Evolutionary conservation across 2,888 invertebrate species (phyloP), one percentile per base, ranked within the genome.

Genomic region (Mesorhabditis spiculigera): DNA sequence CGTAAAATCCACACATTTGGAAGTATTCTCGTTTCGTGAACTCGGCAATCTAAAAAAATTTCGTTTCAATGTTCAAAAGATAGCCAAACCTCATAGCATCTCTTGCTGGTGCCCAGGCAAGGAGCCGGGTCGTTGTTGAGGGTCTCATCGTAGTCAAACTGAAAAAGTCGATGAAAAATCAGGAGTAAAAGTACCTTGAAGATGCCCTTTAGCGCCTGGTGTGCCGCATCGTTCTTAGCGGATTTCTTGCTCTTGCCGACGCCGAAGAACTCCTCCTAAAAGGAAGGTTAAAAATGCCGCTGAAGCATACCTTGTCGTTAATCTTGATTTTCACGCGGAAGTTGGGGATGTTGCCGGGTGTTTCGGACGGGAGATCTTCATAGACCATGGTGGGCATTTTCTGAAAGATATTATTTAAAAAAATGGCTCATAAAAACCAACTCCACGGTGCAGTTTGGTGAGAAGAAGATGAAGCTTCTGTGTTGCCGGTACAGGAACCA

Each of bases 191-290:
- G 69, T 67, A 73, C 75, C 5, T 69, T 64, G 70, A 78, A 75
- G 0, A 77, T 67, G 64, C 66, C 71, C 16, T 73, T 75, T 43
- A 79, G 69, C 4, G 78, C 79, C 4, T 68, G 13, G 43, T 68
- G 45, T 5, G 79, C 79, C 3, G 76, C 75, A 3, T 68, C 66
- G 63, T 76, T 75, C 65, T 79, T 79, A 4, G 79, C 79, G n/a
- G 70, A 63, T 45, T 77, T 78, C 62, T 78, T 79, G 16, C 76
- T 75, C 58, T 65, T 62, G 6, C 77, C 79, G 42, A 13, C 64
- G 13, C 76, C 79, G 41, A 73, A 66, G 70, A 68, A 78, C 44
- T 68, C 68, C 43, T 63, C 58, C 58, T 50, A n/a, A n/a, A 50
- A 50, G n/a, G n/a, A 50, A n/a, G 58, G 28, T 28, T 28, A 28